Evolutionary conservation across 2,888 invertebrate genomes (phyloP).

Genomic region (Troides helena): DNA sequence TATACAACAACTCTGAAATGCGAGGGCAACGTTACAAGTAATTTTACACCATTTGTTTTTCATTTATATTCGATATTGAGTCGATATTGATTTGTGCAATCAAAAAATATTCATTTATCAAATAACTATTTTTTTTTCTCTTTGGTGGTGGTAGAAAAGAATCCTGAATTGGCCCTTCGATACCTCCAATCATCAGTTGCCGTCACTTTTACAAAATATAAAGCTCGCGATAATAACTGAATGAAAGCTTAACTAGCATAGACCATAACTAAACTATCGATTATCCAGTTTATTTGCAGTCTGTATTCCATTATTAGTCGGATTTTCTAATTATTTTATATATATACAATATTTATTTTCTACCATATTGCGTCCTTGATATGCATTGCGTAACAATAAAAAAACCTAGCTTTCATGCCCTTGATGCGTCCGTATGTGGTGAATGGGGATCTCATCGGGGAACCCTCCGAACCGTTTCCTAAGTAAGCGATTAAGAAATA

Average conservation of each 20-base stretch:
- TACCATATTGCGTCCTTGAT: constrained; percentile 81
- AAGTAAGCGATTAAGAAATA: constrained; percentile 75
- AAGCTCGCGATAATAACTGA: constrained; percentile 75
- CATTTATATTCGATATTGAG: constrained; percentile 51
- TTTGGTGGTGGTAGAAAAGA: constrained; percentile 51
- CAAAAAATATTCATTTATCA: constrained; percentile 56
- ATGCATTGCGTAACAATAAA: constrained; percentile 81
- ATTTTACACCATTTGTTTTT: constrained; percentile 35
- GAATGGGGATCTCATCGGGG: constrained; percentile 43
- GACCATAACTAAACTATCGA: constrained; percentile 75
- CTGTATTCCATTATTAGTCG: constrained; percentile 73
- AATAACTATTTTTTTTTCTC: constrained; percentile 49
- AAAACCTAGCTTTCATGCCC: constrained; percentile 77
- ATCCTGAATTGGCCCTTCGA: constrained; percentile 71
- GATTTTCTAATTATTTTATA: constrained; percentile 68
- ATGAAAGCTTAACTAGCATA: constrained; percentile 76
- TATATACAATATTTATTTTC: constrained; percentile 80
- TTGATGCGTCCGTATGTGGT: constrained; percentile 61
- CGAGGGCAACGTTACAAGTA: constrained; percentile 66
- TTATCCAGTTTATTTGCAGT: constrained; percentile 73
- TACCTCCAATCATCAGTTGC: constrained; percentile 70
- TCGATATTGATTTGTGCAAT: constrained; percentile 54
- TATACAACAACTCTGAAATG: constrained; percentile 69
- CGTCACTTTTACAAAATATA: constrained; percentile 55
- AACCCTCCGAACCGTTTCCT: constrained; percentile 54